Conservation (phyloP, 2,113 vertebrate genomes). For the Mesocricetus auratus region DNA sequence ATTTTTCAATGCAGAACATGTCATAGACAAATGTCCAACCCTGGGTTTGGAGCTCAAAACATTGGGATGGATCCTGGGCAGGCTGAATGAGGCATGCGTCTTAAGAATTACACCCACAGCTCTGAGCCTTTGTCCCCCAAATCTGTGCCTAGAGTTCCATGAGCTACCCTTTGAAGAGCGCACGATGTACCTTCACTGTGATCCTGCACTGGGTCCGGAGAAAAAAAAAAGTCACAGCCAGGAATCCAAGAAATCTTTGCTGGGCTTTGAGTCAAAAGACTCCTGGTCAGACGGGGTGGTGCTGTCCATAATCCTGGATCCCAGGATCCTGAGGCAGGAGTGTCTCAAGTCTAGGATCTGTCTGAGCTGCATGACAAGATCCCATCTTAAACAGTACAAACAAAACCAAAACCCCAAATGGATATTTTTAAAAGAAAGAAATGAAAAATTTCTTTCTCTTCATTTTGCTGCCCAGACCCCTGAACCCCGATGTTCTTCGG, state of each 20-base stretch:
- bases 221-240: neutral
- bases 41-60: neutral
- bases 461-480: neutral
- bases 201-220: neutral
- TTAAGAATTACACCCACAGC: neutral
- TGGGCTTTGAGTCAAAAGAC: neutral
- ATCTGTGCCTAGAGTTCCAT: neutral
- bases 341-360: neutral
- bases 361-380: too few relatives aligned
- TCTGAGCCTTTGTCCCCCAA: neutral
- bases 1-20: rapidly evolving
- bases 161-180: rapidly evolving
- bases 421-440: neutral
- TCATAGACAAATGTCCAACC: rapidly evolving
- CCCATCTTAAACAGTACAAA: neutral
- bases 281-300: neutral
- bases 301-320: neutral
- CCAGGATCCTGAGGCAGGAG: neutral
- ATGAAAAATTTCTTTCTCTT: too few relatives aligned
- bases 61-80: neutral
- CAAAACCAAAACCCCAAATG: neutral
- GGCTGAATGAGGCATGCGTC: rapidly evolving
- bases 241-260: neutral
- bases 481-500: neutral
- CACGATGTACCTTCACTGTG: too few relatives aligned